Base-by-base conservation (phyloP, 1,140 invertebrate species). In the Pissodes strobi region DNA sequence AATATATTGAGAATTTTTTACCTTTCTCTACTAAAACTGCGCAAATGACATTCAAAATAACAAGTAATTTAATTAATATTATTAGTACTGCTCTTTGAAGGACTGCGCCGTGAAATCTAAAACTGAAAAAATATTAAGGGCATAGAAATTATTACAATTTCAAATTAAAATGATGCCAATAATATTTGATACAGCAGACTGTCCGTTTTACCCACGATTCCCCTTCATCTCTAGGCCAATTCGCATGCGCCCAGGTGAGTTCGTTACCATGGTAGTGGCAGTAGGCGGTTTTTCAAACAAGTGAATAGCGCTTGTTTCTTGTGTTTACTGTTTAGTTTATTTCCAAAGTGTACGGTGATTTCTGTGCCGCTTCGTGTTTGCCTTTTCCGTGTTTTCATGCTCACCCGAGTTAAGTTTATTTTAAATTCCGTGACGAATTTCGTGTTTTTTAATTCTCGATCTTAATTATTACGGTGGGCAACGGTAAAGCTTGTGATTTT, bases 271-370 rank as follows among this genome's bases (percentile, higher is more conserved):
- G 55, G 63, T 52, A 65, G 63, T 65, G 63, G 41, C 13, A 17
- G 57, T 23, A 51, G 60, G 63, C 56, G 56, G 48, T 58, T 65
- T 65, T 65, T 59, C 53, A 65, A 65, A 65, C 63, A 65, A 58
- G 41, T 64, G 62, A 57, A 57, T 57, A 56, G 46, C 52, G n/a
- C 15, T 52, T 17, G 25, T 38, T 48, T 60, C 30, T 61, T 15
- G 10, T 25, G n/a, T 43, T 21, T 60, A 17, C 4, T 17, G 19
- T 63, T 43, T 63, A 63, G 49, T 55, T 45, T 53, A 21, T 45
- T 25, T 45, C 6, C 10, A 21, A 23, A 25, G n/a, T n/a, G n/a
- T n/a, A n/a, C n/a, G 52, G 6, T 2, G 17, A 8, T 39, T 56
- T 27, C 2, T 23, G 37, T 25, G 53, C 34, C n/a, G 19, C 15